Evolutionary conservation across 1,140 invertebrate species (phyloP), one percentile per base, ranked within the genome.

Genomic region (Sycophila sp.): DNA sequence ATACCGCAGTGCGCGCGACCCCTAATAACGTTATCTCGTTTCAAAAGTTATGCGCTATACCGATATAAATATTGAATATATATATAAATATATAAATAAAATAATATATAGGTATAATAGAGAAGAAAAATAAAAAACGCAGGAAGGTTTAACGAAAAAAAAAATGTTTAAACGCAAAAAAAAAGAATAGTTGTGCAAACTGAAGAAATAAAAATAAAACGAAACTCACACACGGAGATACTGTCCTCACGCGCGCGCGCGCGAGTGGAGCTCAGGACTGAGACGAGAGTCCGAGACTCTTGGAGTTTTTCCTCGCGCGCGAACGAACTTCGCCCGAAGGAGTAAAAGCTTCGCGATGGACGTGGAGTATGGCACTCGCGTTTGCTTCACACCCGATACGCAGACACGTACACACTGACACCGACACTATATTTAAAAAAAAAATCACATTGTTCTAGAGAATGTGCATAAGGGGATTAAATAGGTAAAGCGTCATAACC

Each of bases 11-110:
- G 19, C 28, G n/a, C n/a, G 55, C 42, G 17, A 59, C 49, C 42
- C 13, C 40, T 10, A 28, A n/a, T n/a, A n/a, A 47, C 30, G 11
- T 68, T 68, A 38, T 68, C 55, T 59, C 30, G 38, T 47, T 66
- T 58, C 55, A 68, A 59, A n/a, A 68, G 15, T 36, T 49, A 7
- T 58, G 34, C 51, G 19, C 32, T 40, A 22, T 40, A 40, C 34
- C 28, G 19, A 58, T 58, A 58, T 58, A 58, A 40, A 58, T 24
- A 58, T 72, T 71, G 58, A 26, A 73, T 73, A 74, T 72, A 68
- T 42, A 74, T 63, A 68, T 49, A 64, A 15, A 67, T 68, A 73
- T 51, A 73, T 49, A 51, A 63, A 49, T 51, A 75, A 62, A 19
- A 71, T 51, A 47, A 47, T 22, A 10, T 47, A 30, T 67, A 30